Base-by-base conservation (phyloP, 2,888 invertebrate genomes). In the Cryptocephalus primarius region DNA sequence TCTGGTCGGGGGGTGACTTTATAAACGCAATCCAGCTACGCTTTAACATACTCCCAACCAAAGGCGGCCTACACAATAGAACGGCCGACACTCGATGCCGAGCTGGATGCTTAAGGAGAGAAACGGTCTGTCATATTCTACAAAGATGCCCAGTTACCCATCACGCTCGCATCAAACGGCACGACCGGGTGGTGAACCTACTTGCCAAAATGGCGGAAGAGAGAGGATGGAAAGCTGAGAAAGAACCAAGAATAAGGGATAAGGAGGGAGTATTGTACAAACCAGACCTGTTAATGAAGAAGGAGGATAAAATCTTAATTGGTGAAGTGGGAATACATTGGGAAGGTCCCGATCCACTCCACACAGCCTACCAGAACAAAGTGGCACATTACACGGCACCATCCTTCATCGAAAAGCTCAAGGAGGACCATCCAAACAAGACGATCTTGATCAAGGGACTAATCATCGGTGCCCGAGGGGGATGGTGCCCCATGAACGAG, bases 1-100 rank as follows among this genome's bases (percentile, higher is more conserved):
- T 9, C 34, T 34, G 34, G 34, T 34, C 34, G 9, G 34, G 9
- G 9, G n/a, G 34, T n/a, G n/a, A 9, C 34, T 34, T 9, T n/a
- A 34, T 34, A 9, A 34, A n/a, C 9, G 34, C 34, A 9, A n/a
- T 34, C 34, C 9, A 34, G n/a, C 34, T 34, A n/a, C 34, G 34
- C 9, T 9, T 9, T 9, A 34, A 34, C n/a, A 9, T 34, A 9
- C 34, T 34, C 34, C 34, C 34, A 34, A 34, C 34, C 9, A n/a
- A n/a, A n/a, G 34, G 34, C 9, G 34, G n/a, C 34, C n/a, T 34
- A 34, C 34, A 59, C 1, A 61, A 62, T 44, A n/a, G n/a, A n/a
- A n/a, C n/a, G n/a, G n/a, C n/a, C n/a, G n/a, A n/a, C n/a, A n/a
- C n/a, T n/a, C n/a, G n/a, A n/a, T n/a, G n/a, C n/a, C n/a, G n/a